Evolutionary conservation across 2,797 vertebrate genomes (phyloP), one percentile per base, ranked within the genome.

Genomic region (Gouania willdenowi): DNA sequence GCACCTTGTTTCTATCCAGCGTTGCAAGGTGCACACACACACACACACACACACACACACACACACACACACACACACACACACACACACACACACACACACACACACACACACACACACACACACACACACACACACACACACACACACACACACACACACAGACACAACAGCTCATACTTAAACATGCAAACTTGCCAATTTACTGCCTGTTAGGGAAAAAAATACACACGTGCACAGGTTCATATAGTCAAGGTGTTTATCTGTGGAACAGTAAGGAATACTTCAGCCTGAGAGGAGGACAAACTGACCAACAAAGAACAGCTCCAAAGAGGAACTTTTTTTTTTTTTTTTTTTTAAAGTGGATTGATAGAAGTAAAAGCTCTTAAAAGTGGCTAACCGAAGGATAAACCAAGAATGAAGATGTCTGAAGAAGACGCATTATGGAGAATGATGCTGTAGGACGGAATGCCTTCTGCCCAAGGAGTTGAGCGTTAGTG

Each of bases 1-100:
- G 68, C 69, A 83, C 79, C 75, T 71, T 79, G 64, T 75, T 77
- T 60, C 68, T 61, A 53, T 76, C 71, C 72, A 72, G 73, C 73
- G 78, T 70, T 46, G 63, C 75, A 78, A 86, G 82, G 82, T 83
- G 79, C 79, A 68, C 53, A 53, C 59, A 61, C 31, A 38, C 46
- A 50, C 40, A 56, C 20, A 47, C 30, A 48, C 39, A 42, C 40
- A 51, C 46, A 49, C 39, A 45, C 27, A 68, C 33, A 44, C 46
- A 26, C 26, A 32, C 45, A 42, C 38, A 48, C 50, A 60, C 42
- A 50, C 39, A 42, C 42, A 56, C 47, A 43, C 32, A 3, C 8
- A 55, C 49, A 48, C 42, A 41, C 24, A 67, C 35, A 10, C 10
- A 26, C 25, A 26, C 11, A 11, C 1, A 14, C 23, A 29, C 32